phyloP scores from a whole-genome alignment of 2,888 invertebrate genomes.

The Megaustenia siamemsis region DNA sequence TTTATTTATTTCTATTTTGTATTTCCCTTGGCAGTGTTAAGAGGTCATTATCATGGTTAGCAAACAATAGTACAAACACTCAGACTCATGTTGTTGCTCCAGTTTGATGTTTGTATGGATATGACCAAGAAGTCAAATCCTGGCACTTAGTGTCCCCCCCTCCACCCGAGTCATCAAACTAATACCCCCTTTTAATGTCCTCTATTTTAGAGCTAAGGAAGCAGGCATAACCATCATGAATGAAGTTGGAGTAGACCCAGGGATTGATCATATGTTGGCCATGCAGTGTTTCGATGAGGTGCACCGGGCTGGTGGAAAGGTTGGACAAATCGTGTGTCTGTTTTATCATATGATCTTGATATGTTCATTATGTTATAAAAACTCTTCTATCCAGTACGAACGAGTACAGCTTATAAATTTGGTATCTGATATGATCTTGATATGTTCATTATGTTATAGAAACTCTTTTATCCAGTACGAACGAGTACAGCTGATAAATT shows the following conservation, averaged over 20 bases:
- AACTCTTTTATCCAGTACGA: too few relatives aligned
- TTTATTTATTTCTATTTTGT: too few relatives aligned
- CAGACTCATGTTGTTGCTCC: too few relatives aligned
- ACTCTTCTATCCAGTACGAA: too few relatives aligned
- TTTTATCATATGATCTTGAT: not conserved
- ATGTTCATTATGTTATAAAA: not conserved
- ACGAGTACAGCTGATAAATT: not conserved
- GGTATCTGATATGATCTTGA: not conserved
- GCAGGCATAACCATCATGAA: constrained; percentile 96
- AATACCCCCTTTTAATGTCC: too few relatives aligned
- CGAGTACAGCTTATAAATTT: not conserved
- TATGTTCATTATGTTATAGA: not conserved
- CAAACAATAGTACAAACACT: too few relatives aligned
- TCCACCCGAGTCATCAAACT: too few relatives aligned
- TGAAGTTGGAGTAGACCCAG: constrained; percentile 98
- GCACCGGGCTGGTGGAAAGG: constrained; percentile 89
- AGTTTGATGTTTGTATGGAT: too few relatives aligned
- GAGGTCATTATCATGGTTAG: too few relatives aligned
- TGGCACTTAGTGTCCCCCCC: too few relatives aligned
- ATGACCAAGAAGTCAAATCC: too few relatives aligned
- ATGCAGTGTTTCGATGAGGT: constrained; percentile 97
- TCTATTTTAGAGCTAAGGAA: constrained; percentile 86
- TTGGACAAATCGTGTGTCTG: constrained; percentile 60
- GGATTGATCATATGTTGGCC: constrained; percentile 98
- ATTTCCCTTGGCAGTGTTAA: too few relatives aligned